Evolutionary conservation across 1,140 invertebrate genomes (phyloP).

Genomic region (Branchinecta lynchi): DNA sequence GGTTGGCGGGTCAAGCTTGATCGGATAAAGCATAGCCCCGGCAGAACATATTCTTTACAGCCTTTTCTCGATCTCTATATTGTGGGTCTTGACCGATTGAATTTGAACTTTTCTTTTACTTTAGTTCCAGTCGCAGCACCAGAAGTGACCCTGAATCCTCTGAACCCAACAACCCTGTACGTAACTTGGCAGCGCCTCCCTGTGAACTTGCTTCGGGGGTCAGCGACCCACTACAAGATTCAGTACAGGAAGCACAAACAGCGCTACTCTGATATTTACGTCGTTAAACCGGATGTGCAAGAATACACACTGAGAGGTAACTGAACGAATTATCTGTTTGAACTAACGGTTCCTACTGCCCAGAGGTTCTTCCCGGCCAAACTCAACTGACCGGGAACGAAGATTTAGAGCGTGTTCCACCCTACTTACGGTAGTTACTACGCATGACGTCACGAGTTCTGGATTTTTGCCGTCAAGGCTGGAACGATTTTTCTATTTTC

Average conservation of each 20-base stretch:
- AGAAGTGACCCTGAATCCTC: slow-evolving; percentile 36
- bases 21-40: too few species aligned
- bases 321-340: slow-evolving; percentile 16
- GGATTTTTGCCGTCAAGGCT: too few species aligned
- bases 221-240: slow-evolving; percentile 43
- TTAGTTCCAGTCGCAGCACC: slow-evolving; percentile 42
- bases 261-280: slow-evolving; percentile 33
- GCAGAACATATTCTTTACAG: too few species aligned
- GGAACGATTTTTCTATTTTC: too few species aligned
- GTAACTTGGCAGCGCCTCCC: slow-evolving; percentile 43
- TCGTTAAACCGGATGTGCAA: slow-evolving; percentile 31
- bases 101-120: slow-evolving; percentile 20
- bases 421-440: too few species aligned
- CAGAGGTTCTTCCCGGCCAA: too few species aligned
- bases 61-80: too few species aligned
- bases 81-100: background rate
- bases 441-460: too few species aligned
- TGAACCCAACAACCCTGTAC: slow-evolving; percentile 38
- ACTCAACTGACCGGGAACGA: too few species aligned
- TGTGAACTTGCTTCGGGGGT: slow-evolving; percentile 39
- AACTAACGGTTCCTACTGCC: background rate
- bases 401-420: too few species aligned
- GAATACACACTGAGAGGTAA: slow-evolving; percentile 39
- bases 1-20: too few species aligned
- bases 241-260: slow-evolving; percentile 40